Evolutionary conservation across 2,113 vertebrate genomes (phyloP), one percentile per base, ranked within the genome.

Genomic region (Saguinus midas): DNA sequence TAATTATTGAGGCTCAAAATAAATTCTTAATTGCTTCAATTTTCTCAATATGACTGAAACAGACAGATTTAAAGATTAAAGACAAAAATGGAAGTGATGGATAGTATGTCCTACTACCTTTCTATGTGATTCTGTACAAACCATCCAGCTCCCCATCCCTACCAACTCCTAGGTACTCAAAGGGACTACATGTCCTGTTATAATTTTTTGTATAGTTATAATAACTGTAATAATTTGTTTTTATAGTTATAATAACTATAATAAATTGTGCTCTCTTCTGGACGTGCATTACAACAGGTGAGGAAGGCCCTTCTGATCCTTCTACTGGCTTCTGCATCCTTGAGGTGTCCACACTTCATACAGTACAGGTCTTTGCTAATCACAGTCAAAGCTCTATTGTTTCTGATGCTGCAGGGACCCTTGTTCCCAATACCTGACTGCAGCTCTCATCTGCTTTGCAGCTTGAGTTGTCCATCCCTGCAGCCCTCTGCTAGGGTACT

Each of bases 391-490:
- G 7, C 45, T 66, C 35, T 3, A 14, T 35, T 16, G 5, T 40
- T 13, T 43, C 48, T 23, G 5, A 8, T 58, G 17, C 73, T 40
- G 32, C n/a, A 85, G 27, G 21, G 11, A 72, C 16, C 13, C 35
- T 66, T 29, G 10, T 29, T 68, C 43, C 87, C 29, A 73, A 5
- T 27, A 23, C 8, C 8, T 11, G 25, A 50, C 37, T 29, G 23
- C 1, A 57, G 14, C 35, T 48, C 23, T 17, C 52, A 37, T 35
- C 40, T 70, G 57, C 12, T 84, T 83, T 76, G 21, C 8, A 0
- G 16, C 20, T 11, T 86, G 9, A 1, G 12, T 43, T 32, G 68
- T 45, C 12, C n/a, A 21, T n/a, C 13, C 11, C 4, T 0, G 0
- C 3, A 21, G 1, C 3, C 27, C 27, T 80, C 25, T 25, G 43